Conservation (phyloP, 2,797 vertebrate genomes). For the Eulemur rubriventer region DNA sequence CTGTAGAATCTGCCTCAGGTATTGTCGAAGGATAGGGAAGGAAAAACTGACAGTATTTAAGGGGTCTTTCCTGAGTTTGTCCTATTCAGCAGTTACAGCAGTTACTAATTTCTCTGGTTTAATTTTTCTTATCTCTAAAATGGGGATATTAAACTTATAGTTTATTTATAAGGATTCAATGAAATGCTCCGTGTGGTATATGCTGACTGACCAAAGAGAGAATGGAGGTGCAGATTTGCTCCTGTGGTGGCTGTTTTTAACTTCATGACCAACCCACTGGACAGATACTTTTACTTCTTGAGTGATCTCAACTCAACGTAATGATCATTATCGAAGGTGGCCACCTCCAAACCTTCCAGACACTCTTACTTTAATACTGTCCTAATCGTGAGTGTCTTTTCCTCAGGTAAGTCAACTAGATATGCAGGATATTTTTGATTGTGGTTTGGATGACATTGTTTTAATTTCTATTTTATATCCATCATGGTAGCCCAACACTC, state of each 20-base stretch:
- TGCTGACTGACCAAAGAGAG: not conserved
- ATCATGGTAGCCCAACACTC: not conserved
- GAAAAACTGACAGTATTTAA: not conserved
- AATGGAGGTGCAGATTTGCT: too few relatives aligned
- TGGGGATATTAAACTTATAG: not conserved
- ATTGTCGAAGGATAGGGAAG: not conserved
- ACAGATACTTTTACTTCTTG: not conserved
- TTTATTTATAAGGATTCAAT: not conserved
- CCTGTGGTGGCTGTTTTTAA: not conserved
- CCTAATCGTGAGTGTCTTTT: not conserved
- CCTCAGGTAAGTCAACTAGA: not conserved
- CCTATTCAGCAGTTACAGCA: not conserved
- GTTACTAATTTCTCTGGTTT: not conserved
- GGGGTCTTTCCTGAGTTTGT: not conserved
- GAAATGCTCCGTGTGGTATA: not conserved
- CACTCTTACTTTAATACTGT: not conserved
- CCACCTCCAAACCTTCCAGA: not conserved
- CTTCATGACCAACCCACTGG: not conserved
- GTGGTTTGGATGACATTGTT: not conserved
- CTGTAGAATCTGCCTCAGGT: not conserved
- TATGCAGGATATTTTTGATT: not conserved
- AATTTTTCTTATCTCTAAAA: conserved; percentile 25
- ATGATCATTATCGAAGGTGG: not conserved
- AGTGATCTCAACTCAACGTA: not conserved
- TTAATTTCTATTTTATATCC: not conserved